phyloP scores from a whole-genome alignment of 2,797 vertebrate species.

The Cyclopterus lumpus region DNA sequence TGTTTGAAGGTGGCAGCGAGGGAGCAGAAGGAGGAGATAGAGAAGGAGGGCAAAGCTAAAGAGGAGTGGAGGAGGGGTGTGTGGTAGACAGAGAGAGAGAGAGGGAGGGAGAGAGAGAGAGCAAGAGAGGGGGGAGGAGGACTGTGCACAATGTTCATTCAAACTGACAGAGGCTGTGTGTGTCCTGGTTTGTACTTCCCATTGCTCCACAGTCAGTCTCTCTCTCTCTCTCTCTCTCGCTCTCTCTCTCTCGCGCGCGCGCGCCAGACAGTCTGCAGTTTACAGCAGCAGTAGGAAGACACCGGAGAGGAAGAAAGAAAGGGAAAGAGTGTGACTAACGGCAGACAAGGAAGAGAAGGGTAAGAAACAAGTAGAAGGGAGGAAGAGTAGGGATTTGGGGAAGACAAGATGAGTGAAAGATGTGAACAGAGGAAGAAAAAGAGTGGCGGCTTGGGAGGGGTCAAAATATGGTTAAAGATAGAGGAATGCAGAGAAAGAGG shows the following conservation, averaged over 20 bases:
- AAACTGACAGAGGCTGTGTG: slow-evolving; percentile 84
- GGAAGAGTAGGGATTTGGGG: slow-evolving; percentile 44
- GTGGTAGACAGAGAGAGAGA: slow-evolving; percentile 61
- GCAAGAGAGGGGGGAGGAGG: slow-evolving; percentile 55
- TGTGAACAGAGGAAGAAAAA: slow-evolving; percentile 51
- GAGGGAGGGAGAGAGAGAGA: slow-evolving; percentile 38
- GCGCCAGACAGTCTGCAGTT: slow-evolving; percentile 79
- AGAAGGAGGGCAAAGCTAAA: slow-evolving; percentile 69
- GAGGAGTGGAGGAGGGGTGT: slow-evolving; percentile 76
- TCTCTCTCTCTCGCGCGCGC: slow-evolving; percentile 26
- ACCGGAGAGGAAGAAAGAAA: slow-evolving; percentile 52
- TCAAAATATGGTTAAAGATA: slow-evolving; percentile 62
- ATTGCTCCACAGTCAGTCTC: slow-evolving; percentile 49
- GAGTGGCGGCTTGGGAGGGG: slow-evolving; percentile 47
- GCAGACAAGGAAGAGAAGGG: slow-evolving; percentile 21
- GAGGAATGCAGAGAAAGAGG: slow-evolving; percentile 71
- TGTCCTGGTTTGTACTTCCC: slow-evolving; percentile 83
- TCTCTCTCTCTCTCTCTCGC: slow-evolving; percentile 35
- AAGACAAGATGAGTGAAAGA: slow-evolving; percentile 52
- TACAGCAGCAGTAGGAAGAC: slow-evolving; percentile 59
- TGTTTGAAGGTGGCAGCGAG: slow-evolving; percentile 71
- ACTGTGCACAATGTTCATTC: slow-evolving; percentile 86
- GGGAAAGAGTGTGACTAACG: slow-evolving; percentile 48
- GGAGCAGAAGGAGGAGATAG: slow-evolving; percentile 65
- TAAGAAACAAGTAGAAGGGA: slow-evolving; percentile 38